Evolutionary conservation across 1,140 invertebrate species (phyloP), one percentile per base, ranked within the genome.

Genomic region (Drosophila pruinosa): DNA sequence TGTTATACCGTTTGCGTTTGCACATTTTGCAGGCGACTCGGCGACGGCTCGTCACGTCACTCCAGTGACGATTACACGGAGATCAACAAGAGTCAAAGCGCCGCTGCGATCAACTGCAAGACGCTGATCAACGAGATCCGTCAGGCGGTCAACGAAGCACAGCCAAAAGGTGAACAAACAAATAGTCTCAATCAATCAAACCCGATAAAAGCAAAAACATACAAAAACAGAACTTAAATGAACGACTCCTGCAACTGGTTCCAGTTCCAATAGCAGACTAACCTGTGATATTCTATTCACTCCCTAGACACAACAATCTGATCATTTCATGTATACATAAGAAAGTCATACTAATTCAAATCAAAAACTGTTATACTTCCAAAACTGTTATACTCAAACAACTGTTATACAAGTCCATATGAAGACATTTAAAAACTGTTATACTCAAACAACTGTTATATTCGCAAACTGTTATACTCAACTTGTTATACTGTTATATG

Each of bases 71-170:
- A 94, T 79, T 93, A 92, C 72, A 92, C 92, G 48, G 94, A 94
- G 90, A 91, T 94, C 48, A 94, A 94, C 88, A 93, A 94, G 91
- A 90, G 71, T 41, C 91, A 89, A 90, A 89, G 83, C 75, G 76
- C 73, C 52, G 90, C 83, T 47, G 86, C 89, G 41, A 85, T 89
- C 47, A 91, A 95, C 74, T 95, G 95, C 75, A 95, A 96, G 92
- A 94, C 95, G 91, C 92, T 96, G 65, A 94, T 96, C 48, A 95
- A 96, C 86, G 96, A 96, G 92, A 96, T 96, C 78, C 93, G 95
- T 69, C 95, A 96, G 91, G 95, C 96, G 76, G 96, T 97, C 72
- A 96, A 94, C 89, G 95, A 96, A 91, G 95, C 95, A 59, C 96
- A 96, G 93, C 95, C 95, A 72, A 94, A 95, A 95, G 95, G 95